phyloP scores from a whole-genome alignment of 2,888 invertebrate genomes.

The Caenorhabditis doughertyi region DNA sequence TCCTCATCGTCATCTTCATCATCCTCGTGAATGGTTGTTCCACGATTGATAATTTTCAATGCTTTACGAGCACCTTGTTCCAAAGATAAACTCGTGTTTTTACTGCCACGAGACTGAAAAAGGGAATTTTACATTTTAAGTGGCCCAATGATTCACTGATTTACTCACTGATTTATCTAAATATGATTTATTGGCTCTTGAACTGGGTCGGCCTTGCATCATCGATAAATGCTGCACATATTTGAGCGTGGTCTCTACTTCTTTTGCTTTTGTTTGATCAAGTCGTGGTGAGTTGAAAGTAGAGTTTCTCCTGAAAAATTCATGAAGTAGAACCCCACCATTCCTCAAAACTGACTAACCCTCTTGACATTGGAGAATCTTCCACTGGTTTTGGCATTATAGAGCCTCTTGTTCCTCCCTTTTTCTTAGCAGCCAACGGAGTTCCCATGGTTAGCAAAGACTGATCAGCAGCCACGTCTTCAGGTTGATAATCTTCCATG shows the following conservation, averaged over 20 bases:
- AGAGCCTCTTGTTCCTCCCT: slow-evolving; percentile 48
- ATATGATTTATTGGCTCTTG: slow-evolving; percentile 30
- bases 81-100: slow-evolving; percentile 38
- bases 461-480: slow-evolving; percentile 53
- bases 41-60: slow-evolving; percentile 42
- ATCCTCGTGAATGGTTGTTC: slow-evolving; percentile 32
- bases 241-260: slow-evolving; percentile 37
- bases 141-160: slow-evolving; percentile 9
- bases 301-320: slow-evolving; percentile 38
- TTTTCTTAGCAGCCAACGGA: slow-evolving; percentile 34
- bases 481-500: slow-evolving; percentile 32
- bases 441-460: slow-evolving; percentile 41
- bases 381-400: slow-evolving; percentile 46
- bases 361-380: slow-evolving; percentile 40
- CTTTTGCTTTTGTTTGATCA: slow-evolving; percentile 42
- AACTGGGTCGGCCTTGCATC: slow-evolving; percentile 45
- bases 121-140: background rate
- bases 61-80: slow-evolving; percentile 53
- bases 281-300: slow-evolving; percentile 44
- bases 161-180: background rate
- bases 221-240: slow-evolving; percentile 48
- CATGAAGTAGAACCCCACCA: no score
- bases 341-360: background rate
- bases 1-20: slow-evolving; percentile 43
- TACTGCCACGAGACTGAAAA: slow-evolving; percentile 48